Percentiles rank a stretch among this genome's conserved stretches.
Conservation (phyloP, 1,140 invertebrate species). For the Solenopsis fugax region DNA sequence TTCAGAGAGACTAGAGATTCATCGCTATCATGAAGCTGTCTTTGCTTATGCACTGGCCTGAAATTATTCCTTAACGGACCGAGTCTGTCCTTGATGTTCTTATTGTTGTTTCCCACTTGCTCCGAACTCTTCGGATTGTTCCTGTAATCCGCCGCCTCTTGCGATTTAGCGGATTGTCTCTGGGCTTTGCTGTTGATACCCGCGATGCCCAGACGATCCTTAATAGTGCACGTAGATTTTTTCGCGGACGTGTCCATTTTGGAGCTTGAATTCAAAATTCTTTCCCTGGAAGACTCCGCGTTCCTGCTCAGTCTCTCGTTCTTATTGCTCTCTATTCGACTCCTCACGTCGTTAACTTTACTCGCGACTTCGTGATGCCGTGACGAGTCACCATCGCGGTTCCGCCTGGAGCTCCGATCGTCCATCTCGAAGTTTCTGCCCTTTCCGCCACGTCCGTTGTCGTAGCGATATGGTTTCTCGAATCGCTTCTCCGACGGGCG, state of each 20-base stretch:
- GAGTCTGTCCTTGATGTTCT: conserved; percentile 86
- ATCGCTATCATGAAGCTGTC: conserved; percentile 56
- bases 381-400: conserved; percentile 58
- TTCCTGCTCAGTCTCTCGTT: conserved; percentile 65
- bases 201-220: conserved; percentile 78
- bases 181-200: conserved; percentile 73
- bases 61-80: conserved; percentile 85
- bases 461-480: conserved; percentile 61
- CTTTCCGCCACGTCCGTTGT: conserved; percentile 63
- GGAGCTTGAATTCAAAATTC: conserved; percentile 42
- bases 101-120: conserved; percentile 78
- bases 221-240: conserved; percentile 73
- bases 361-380: conserved; percentile 43
- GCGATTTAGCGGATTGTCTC: conserved; percentile 82
- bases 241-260: conserved; percentile 57
- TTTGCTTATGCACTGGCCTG: conserved; percentile 71
- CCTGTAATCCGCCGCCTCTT: conserved; percentile 70
- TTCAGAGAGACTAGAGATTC: conserved; percentile 81
- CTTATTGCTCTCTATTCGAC: conserved; percentile 73
- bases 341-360: conserved; percentile 74
- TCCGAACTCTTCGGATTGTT: conserved; percentile 67
- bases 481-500: conserved; percentile 69
- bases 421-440: conserved; percentile 62
- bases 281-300: conserved; percentile 61
- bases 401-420: conserved; percentile 66